These are phyloP conservation scores for Clarias pachynema DNA, from an alignment of 2,797 vertebrate genomes.

Conservation along the genomic window DNA sequence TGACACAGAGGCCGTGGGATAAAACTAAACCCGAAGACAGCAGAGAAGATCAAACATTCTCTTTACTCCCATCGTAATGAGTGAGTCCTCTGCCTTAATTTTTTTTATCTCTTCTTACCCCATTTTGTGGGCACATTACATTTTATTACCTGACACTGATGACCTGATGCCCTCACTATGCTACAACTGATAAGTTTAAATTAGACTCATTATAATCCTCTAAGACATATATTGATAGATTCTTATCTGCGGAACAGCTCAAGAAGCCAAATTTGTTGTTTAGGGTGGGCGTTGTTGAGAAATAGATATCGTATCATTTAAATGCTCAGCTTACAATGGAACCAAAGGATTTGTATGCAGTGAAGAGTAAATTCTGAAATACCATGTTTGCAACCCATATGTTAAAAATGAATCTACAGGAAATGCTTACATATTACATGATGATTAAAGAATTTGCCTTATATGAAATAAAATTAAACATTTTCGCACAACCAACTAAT, in stretches of 20 bases:
- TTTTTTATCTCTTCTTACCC: conserved; percentile 1
- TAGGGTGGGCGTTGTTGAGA: background rate
- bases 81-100: background rate
- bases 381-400: background rate
- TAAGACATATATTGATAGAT: background rate
- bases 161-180: conserved; percentile 10
- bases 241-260: conserved; percentile 4
- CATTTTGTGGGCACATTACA: conserved; percentile 2
- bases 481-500: no score
- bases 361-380: background rate
- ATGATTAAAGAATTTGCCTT: background rate
- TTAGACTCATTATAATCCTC: background rate
- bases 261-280: background rate
- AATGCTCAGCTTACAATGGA: background rate
- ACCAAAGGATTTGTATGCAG: background rate
- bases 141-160: conserved; percentile 24
- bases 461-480: background rate
- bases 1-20: conserved; percentile 32
- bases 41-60: background rate
- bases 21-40: conserved; percentile 28
- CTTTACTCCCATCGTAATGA: background rate
- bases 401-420: background rate
- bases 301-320: background rate
- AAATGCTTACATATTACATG: background rate
- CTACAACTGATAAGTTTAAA: conserved; percentile 7